Base-by-base conservation (phyloP, 2,113 vertebrate genomes). In the Syngnathus scovelli region DNA sequence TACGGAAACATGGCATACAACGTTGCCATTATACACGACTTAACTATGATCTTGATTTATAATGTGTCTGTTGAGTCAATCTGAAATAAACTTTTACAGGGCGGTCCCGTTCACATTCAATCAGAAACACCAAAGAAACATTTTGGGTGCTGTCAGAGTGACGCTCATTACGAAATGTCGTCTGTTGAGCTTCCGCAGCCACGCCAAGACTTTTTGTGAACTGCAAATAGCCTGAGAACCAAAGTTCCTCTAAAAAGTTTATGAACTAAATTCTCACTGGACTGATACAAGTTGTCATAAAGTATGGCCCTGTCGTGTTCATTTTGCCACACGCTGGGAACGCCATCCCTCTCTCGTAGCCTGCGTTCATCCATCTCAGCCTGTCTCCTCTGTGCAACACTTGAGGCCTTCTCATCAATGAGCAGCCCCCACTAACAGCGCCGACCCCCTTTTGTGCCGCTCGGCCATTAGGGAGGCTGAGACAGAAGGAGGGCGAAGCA, bases 391-490 rank as follows among this genome's bases (percentile, higher is more conserved):
- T 23, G 69, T 66, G 78, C 76, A 71, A 78, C 80, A 84, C 78
- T 85, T 69, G 49, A 80, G 76, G 83, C 85, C 81, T 79, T 85
- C 79, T 83, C 77, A 76, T 83, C 79, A 84, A 67, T 83, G 85
- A 84, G 61, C 66, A 56, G 69, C 64, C 69, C 78, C 66, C 60
- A 78, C 90, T 87, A 87, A 87, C 78, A 80, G 83, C 78, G 77
- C 72, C 74, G 75, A 75, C 83, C 80, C 48, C 77, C 83, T 84
- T 84, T 90, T 88, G 86, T 89, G 65, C 54, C 18, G 61, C 54
- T 70, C 76, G 71, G 65, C 80, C 78, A 81, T 86, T 83, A 82
- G 86, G 74, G 74, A 52, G 66, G 68, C 72, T 51, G 75, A 80
- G 72, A 85, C 83, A 88, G 83, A 83, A 76, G 78, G 75, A 56